A percentile compares a stretch with the other conserved stretches of the same genome.
Evolutionary conservation across 2,113 vertebrate genomes (phyloP).

Genomic region (Prinia subflava): DNA sequence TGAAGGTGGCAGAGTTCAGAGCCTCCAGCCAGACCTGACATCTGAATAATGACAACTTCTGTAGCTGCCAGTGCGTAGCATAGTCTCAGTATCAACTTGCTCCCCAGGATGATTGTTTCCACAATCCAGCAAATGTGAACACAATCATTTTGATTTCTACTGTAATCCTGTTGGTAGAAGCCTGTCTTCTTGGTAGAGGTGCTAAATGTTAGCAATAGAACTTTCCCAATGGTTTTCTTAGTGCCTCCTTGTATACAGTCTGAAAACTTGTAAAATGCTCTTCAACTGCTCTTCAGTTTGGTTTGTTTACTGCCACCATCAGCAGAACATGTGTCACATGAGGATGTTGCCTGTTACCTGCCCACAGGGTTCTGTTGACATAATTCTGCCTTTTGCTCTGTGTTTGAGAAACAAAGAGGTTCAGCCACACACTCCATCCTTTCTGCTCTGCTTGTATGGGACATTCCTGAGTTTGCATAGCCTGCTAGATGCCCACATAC

Average conservation of each 20-base stretch:
- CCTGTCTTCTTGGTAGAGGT: constrained; percentile 63
- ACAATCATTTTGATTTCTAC: constrained; percentile 45
- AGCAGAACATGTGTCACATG: background rate
- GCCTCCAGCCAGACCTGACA: background rate
- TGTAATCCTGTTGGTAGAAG: constrained; percentile 31
- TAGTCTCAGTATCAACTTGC: constrained; percentile 34
- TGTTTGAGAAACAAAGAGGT: background rate
- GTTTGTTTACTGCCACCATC: background rate
- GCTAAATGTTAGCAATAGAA: constrained; percentile 64
- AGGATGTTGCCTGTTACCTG: background rate
- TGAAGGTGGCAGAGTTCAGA: constrained; percentile 9
- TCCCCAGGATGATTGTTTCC: constrained; percentile 45
- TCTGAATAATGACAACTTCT: constrained; percentile 18
- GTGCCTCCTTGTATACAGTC: constrained; percentile 50
- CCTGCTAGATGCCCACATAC: background rate
- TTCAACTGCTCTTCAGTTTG: constrained; percentile 64
- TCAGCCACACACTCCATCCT: background rate
- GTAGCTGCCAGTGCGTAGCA: constrained; percentile 24
- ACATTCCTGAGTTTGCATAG: background rate
- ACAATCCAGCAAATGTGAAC: constrained; percentile 30
- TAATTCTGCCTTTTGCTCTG: background rate
- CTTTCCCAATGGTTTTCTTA: constrained; percentile 41
- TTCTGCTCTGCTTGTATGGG: background rate
- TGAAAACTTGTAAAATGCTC: constrained; percentile 18
- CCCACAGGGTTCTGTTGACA: background rate